phyloP scores from a whole-genome alignment of 2,888 invertebrate genomes.

The Acanthosepion pharaonis region DNA sequence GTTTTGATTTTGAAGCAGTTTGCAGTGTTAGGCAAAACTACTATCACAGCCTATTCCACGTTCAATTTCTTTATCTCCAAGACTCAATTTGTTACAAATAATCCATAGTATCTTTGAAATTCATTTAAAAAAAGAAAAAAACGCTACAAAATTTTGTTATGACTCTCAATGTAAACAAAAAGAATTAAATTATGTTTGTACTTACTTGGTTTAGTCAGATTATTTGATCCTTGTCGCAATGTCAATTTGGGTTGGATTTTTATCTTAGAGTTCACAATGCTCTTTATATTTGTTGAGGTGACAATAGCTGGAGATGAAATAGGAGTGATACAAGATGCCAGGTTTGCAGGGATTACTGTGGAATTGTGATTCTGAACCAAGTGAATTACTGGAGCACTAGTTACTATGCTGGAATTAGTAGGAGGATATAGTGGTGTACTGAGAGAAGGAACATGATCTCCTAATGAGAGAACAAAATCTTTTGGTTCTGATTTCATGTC shows the following conservation, averaged over 20 bases:
- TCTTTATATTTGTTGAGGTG: constrained; percentile 54
- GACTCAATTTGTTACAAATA: no score
- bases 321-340: constrained; percentile 24
- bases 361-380: not conserved
- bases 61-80: no score
- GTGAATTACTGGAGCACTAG: constrained; percentile 33
- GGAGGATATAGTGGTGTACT: not conserved
- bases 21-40: no score
- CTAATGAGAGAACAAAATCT: constrained; percentile 39
- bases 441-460: constrained; percentile 43
- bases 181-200: not conserved
- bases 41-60: no score
- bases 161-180: not conserved
- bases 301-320: constrained; percentile 45
- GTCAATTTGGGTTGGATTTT: constrained; percentile 68
- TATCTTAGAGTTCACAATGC: constrained; percentile 68
- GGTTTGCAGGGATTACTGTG: not conserved
- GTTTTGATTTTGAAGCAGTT: no score
- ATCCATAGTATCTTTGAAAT: no score
- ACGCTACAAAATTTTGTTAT: no score
- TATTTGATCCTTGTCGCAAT: not conserved
- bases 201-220: constrained; percentile 23
- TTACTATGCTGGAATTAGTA: not conserved
- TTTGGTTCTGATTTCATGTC: constrained; percentile 2
- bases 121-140: no score